Base-by-base conservation (phyloP, 2,797 vertebrate species). In the Salarias fasciatus region DNA sequence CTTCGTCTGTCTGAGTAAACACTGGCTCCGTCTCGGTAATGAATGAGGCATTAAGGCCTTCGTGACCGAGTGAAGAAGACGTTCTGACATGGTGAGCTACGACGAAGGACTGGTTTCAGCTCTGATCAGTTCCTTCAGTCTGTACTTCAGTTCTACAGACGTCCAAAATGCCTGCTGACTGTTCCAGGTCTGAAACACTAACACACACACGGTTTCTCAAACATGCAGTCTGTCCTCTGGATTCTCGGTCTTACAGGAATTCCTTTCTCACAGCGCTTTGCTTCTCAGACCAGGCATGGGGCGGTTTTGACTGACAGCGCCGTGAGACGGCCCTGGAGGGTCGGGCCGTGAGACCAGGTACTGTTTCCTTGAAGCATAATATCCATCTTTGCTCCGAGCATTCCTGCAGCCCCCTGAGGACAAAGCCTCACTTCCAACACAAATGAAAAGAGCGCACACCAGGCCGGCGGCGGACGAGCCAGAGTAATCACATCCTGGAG, bases 311-410 rank as follows among this genome's bases (percentile, higher is more conserved):
- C 61, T 58, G 64, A 57, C 63, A 85, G 69, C 63, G 51, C 67
- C 45, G 75, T 55, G 46, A 77, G 72, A 78, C n/a, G 62, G 52
- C 51, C 36, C 45, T n/a, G 57, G 71, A 80, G 58, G 63, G 71
- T 63, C 65, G 72, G 54, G 69, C 59, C 37, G 70, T 83, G 79
- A 85, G 84, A 84, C 45, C 78, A 63, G 88, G 81, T 89, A 68
- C 53, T 53, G 63, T 83, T 82, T 88, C 75, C 76, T 62, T 69
- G 30, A 75, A 77, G 71, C 72, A 78, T 49, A 73, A 72, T 69
- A 79, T 78, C 64, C 65, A 63, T 79, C 62, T 55, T 67, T 70
- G 68, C 69, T 68, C 44, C 55, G 37, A 69, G 73, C 75, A 83
- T 84, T 83, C 76, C 62, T 77, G 8, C 0, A 61, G 11, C 44